A percentile compares a stretch with the other conserved stretches of the same genome.
Conservation (phyloP, 2,797 vertebrate species). For the Aldrovandia affinis region DNA sequence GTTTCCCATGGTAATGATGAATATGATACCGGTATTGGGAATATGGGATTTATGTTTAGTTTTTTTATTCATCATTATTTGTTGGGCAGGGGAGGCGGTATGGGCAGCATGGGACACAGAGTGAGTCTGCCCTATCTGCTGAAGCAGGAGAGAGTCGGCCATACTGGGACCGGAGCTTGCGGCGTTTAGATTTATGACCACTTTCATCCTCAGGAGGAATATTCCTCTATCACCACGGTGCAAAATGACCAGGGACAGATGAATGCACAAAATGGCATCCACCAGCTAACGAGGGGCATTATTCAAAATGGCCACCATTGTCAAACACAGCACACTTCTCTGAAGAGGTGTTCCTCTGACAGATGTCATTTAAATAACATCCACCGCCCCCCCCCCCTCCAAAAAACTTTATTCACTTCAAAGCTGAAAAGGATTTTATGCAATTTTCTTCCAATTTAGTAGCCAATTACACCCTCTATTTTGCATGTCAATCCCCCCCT, state of each 20-base stretch:
- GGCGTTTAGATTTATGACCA: conserved; percentile 69
- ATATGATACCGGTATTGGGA: not conserved
- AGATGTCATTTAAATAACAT: conserved; percentile 9
- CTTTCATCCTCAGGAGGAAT: conserved; percentile 64
- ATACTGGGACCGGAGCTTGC: conserved; percentile 29
- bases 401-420: not conserved
- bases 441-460: no score
- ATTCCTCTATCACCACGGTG: conserved; percentile 68
- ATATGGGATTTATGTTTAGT: not conserved
- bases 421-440: not conserved
- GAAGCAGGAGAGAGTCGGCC: conserved; percentile 29
- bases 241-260: conserved; percentile 76
- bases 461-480: no score
- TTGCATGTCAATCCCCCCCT: no score
- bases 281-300: conserved; percentile 76
- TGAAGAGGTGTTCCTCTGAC: conserved; percentile 1
- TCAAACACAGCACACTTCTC: conserved; percentile 49
- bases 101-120: not conserved
- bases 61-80: not conserved
- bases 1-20: not conserved
- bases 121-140: conserved; percentile 17
- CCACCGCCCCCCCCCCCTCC: not conserved
- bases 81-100: not conserved
- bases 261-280: conserved; percentile 66
- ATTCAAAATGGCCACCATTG: conserved; percentile 68